Evolutionary conservation across 2,888 invertebrate genomes (phyloP).

Genomic region (Drosophila mulleri): DNA sequence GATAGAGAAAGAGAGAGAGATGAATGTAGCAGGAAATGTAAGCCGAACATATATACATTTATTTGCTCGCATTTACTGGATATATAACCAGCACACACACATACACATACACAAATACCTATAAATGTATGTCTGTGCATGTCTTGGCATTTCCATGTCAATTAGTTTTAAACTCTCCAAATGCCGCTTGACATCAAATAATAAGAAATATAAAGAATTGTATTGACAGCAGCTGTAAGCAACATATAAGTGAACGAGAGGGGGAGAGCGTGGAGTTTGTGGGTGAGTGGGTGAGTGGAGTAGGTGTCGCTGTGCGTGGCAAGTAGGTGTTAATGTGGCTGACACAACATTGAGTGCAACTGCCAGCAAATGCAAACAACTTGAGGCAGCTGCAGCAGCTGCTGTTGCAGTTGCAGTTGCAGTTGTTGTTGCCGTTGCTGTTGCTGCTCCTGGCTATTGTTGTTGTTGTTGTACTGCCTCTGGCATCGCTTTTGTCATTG

Average conservation of each 20-base stretch:
- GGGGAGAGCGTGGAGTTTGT: not conserved
- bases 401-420: conserved; percentile 5
- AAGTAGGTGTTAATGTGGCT: conserved; percentile 43
- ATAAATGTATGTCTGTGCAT: conserved; percentile 2
- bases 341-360: conserved; percentile 45
- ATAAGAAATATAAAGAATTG: conserved; percentile 43
- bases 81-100: conserved; percentile 9
- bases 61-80: conserved; percentile 25
- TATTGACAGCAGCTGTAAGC: conserved; percentile 40
- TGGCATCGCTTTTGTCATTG: conserved; percentile 39
- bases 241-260: not conserved
- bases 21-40: conserved; percentile 67
- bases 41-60: conserved; percentile 2
- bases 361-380: conserved; percentile 59
- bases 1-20: conserved; percentile 32
- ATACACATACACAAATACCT: not conserved
- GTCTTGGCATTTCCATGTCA: conserved; percentile 66
- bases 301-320: not conserved
- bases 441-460: conserved; percentile 3
- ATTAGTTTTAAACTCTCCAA: conserved; percentile 66
- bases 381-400: conserved; percentile 46
- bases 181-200: conserved; percentile 61
- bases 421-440: not conserved
- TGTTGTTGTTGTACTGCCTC: conserved; percentile 4
- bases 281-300: not conserved